Evolutionary conservation across 1,140 invertebrate species (phyloP).

Genomic region (Bombus huntii): DNA sequence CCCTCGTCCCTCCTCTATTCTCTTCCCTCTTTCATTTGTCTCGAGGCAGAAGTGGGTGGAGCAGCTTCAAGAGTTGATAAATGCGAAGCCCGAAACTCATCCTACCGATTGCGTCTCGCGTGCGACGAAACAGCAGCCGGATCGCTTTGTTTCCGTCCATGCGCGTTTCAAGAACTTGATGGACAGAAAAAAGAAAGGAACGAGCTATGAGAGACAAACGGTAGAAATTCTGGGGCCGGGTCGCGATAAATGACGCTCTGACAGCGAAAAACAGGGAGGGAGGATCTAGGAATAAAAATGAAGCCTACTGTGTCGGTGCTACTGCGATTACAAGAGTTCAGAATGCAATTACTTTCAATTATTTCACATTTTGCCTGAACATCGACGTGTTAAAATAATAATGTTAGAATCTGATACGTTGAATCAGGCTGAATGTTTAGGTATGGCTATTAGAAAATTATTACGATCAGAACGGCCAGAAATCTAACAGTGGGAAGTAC

Average conservation of each 20-base stretch:
- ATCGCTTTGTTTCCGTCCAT: slow-evolving; percentile 61
- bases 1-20: slow-evolving; percentile 3
- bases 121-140: slow-evolving; percentile 53
- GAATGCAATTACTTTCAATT: background rate
- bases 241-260: slow-evolving; percentile 31
- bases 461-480: too few relatives aligned
- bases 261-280: background rate
- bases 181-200: slow-evolving; percentile 28
- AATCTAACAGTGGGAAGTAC: too few relatives aligned
- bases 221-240: slow-evolving; percentile 14
- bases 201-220: slow-evolving; percentile 12
- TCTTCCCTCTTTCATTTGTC: slow-evolving; percentile 68
- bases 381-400: too few relatives aligned
- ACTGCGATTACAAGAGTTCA: background rate
- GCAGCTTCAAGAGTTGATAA: slow-evolving; percentile 67
- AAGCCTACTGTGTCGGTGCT: too few relatives aligned
- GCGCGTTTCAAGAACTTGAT: slow-evolving; percentile 43
- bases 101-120: slow-evolving; percentile 69
- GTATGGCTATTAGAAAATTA: too few relatives aligned
- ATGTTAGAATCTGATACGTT: too few relatives aligned
- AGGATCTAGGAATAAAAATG: background rate
- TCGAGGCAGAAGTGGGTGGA: slow-evolving; percentile 36
- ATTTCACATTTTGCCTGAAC: too few relatives aligned
- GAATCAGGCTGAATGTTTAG: too few relatives aligned
- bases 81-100: slow-evolving; percentile 72